Evolutionary conservation across 2,888 invertebrate species (phyloP), one percentile per base, ranked within the genome.

Genomic region (Malthinus flaveolus): DNA sequence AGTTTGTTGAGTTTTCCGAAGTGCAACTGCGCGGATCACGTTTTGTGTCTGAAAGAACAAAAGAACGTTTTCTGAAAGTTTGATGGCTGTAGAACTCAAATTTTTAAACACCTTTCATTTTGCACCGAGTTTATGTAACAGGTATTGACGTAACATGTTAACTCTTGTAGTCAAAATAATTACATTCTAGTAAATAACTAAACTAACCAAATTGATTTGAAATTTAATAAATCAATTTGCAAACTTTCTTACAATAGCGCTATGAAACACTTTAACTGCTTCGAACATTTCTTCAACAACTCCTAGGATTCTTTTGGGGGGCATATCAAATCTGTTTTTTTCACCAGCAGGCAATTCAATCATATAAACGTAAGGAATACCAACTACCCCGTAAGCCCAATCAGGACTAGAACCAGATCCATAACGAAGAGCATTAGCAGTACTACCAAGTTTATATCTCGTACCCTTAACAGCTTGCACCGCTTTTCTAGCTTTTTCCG

Each of bases 371-470:
- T 88, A 73, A 0, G 84, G 82, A 47, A 86, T 81, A 0, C 83
- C 83, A 1, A 78, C 80, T 5, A 79, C 77, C 1, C 70, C 82
- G 70, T 84, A 84, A 1, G 85, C 85, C 73, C 85, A 89, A 67
- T 89, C 89, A 69, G 86, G 86, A 66, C 87, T 82, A 12, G 85
- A 85, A n/a, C 89, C 89, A 13, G 85, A 73, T 0, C 85, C 83
- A 1, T 87, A 79, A 1, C 87, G 71, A n/a, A 81, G 80, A 50
- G 66, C 60, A 0, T 81, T 69, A 5, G 73, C 69, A n/a, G n/a
- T n/a, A 51, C 62, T 69, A 8, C 86, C 86, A 42, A 84, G 82
- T 1, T 75, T 71, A 59, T 87, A 87, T 8, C 64, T 70, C 0
- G 79, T 80, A 64, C 78, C 77, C 45, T 56, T 70, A 50, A 68